Evolutionary conservation across 1,140 invertebrate species (phyloP).

Genomic region (Notospermus geniculatus): DNA sequence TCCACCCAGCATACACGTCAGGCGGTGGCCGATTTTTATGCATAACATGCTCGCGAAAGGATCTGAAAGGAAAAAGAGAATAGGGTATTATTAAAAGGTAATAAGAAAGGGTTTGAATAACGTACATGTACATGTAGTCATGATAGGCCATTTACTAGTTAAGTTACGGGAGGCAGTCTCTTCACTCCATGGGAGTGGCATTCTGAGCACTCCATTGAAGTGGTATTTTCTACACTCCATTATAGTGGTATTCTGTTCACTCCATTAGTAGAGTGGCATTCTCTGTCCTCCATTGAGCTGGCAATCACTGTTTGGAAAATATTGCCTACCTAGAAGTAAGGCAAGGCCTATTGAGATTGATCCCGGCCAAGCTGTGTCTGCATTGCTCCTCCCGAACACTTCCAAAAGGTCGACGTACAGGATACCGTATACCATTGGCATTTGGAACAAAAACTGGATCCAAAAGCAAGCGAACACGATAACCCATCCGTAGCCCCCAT

Average conservation of each 20-base stretch:
- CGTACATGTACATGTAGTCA: too few species aligned
- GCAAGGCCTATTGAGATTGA: slow-evolving; percentile 17
- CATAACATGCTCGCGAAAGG: slow-evolving; percentile 83
- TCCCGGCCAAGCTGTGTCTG: slow-evolving; percentile 74
- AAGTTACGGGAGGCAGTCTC: too few species aligned
- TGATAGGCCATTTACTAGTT: too few species aligned
- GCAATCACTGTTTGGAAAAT: too few species aligned
- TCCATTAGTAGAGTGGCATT: too few species aligned
- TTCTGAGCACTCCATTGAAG: too few species aligned
- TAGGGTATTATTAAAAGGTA: too few species aligned
- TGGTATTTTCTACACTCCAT: too few species aligned
- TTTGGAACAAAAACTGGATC: slow-evolving; percentile 86
- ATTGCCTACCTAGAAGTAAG: neutral
- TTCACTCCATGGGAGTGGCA: too few species aligned
- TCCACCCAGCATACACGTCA: slow-evolving; percentile 71
- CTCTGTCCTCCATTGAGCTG: too few species aligned
- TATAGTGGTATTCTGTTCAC: too few species aligned
- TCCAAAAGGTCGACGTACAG: slow-evolving; percentile 66
- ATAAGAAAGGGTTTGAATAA: too few species aligned
- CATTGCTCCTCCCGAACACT: slow-evolving; percentile 77
- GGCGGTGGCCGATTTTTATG: slow-evolving; percentile 74
- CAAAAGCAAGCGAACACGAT: slow-evolving; percentile 77
- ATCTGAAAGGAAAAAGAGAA: slow-evolving; percentile 67
- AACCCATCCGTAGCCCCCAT: slow-evolving; percentile 76
- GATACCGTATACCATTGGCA: slow-evolving; percentile 43